A percentile compares a stretch with the other conserved stretches of the same genome.
Conservation (phyloP, 2,113 vertebrate genomes). For the Sebastes schlegelii region DNA sequence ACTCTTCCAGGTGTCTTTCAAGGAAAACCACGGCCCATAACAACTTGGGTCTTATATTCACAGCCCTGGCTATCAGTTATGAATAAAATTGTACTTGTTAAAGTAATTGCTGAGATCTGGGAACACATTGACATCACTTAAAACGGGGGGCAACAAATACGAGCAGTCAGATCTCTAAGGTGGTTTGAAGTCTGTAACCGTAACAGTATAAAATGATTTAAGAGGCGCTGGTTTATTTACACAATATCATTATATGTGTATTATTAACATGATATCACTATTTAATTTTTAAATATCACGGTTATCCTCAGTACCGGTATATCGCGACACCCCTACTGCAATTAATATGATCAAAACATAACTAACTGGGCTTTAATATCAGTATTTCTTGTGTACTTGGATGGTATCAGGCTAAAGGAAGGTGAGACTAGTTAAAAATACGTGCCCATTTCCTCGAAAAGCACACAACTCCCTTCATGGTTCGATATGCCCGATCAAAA, state of each 20-base stretch:
- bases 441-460: neutral
- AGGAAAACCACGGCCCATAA: slow-evolving; percentile 1
- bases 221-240: no score
- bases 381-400: neutral
- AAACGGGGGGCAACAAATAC: neutral
- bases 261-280: no score
- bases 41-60: neutral
- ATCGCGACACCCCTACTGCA: neutral
- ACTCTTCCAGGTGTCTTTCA: slow-evolving; percentile 53
- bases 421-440: slow-evolving; percentile 33
- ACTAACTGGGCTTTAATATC: neutral
- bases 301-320: no score
- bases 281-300: no score
- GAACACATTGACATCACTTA: no score
- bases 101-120: neutral
- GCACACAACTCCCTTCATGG: neutral
- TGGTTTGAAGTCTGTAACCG: no score
- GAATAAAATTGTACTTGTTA: neutral
- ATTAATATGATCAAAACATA: neutral
- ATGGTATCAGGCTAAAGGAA: neutral
- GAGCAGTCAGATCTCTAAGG: neutral
- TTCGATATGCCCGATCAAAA: slow-evolving; percentile 16
- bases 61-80: neutral
- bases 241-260: no score
- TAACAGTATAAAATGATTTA: no score